phyloP scores from a whole-genome alignment of 2,113 vertebrate species.

The Cardinalis cardinalis region DNA sequence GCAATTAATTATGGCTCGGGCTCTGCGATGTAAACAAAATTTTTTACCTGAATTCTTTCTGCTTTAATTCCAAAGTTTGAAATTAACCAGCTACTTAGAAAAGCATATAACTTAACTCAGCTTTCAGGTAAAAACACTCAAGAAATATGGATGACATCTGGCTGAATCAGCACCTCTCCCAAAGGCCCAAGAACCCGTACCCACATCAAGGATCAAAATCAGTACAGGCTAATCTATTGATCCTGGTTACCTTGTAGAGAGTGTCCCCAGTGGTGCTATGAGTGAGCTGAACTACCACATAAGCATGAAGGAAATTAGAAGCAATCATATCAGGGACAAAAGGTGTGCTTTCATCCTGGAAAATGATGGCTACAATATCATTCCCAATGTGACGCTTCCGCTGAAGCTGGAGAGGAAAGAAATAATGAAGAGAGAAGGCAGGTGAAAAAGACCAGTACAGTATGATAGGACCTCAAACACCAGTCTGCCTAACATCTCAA shows the following conservation, averaged over 20 bases:
- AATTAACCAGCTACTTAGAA: background rate
- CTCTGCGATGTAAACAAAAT: background rate
- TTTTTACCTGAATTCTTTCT: background rate
- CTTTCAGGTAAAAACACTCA: background rate
- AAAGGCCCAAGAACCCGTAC: background rate
- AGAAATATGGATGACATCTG: background rate
- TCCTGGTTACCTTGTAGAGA: constrained; percentile 64
- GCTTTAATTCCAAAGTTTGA: background rate
- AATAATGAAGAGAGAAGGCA: background rate
- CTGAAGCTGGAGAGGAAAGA: constrained; percentile 77
- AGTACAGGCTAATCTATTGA: background rate
- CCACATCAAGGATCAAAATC: background rate
- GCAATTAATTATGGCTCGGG: background rate
- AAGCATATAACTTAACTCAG: background rate
- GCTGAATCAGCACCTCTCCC: background rate
- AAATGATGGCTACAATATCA: constrained; percentile 88
- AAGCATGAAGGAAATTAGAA: constrained; percentile 90
- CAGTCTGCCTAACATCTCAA: background rate
- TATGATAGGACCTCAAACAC: background rate
- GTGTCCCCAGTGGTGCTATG: constrained; percentile 56
- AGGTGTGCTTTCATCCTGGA: constrained; percentile 84
- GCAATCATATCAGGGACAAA: constrained; percentile 87
- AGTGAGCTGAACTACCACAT: constrained; percentile 81
- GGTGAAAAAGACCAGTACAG: background rate
- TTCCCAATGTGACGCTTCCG: constrained; percentile 93